Evolutionary conservation across 2,797 vertebrate species (phyloP).

Genomic region (Dryobates pubescens): DNA sequence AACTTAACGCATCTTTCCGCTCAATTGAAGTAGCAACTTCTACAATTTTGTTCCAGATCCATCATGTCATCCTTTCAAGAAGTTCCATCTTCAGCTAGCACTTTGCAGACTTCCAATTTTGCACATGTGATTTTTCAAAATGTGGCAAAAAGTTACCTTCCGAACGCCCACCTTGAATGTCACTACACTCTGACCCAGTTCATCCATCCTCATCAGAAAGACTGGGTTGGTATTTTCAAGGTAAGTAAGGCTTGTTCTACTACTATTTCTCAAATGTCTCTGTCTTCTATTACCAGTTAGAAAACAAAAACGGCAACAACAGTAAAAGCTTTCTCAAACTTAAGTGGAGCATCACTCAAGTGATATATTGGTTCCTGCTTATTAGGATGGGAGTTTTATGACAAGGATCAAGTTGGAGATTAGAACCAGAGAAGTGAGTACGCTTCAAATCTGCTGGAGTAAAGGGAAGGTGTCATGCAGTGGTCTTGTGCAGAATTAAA

Average conservation of each 20-base stretch:
- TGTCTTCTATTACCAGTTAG: background rate
- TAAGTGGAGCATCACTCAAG: background rate
- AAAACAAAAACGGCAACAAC: background rate
- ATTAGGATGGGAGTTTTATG: background rate
- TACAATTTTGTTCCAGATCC: slow-evolving; percentile 71
- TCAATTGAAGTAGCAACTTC: background rate
- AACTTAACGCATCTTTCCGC: background rate
- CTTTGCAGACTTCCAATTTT: slow-evolving; percentile 97
- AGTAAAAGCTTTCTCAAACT: background rate
- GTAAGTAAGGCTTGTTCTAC: slow-evolving; percentile 72
- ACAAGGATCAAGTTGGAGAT: background rate
- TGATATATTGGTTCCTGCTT: background rate
- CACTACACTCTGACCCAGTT: slow-evolving; percentile 96
- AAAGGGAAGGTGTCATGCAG: background rate
- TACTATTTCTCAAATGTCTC: background rate
- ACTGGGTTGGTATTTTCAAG: slow-evolving; percentile 99
- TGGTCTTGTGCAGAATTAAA: background rate
- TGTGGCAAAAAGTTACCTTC: slow-evolving; percentile 97
- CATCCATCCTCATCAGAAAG: slow-evolving; percentile 94
- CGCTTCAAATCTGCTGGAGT: background rate
- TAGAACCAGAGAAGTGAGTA: background rate
- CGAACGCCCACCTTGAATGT: slow-evolving; percentile 94
- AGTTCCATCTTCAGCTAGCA: slow-evolving; percentile 77
- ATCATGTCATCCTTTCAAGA: slow-evolving; percentile 90
- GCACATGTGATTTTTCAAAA: slow-evolving; percentile 99